Evolutionary conservation across 2,113 vertebrate genomes (phyloP).

Genomic region (Poeciliopsis turrubarensis): DNA sequence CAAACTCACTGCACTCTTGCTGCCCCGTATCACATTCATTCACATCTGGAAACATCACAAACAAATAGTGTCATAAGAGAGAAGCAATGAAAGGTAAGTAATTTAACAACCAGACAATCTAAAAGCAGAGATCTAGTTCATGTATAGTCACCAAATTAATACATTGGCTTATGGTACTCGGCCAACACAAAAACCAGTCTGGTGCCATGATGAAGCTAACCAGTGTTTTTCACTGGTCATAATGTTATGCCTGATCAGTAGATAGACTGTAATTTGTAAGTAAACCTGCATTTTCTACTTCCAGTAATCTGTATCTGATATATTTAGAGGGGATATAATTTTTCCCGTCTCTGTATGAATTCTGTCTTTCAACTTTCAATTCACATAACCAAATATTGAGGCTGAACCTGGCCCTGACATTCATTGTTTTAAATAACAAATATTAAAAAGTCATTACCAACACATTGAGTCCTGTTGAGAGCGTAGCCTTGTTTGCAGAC

Average conservation of each 20-base stretch:
- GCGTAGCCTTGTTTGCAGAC: constrained; percentile 78
- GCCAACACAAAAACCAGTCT: neutral
- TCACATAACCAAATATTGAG: no score
- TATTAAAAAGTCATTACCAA: constrained; percentile 65
- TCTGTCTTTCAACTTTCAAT: no score
- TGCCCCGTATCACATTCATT: constrained; percentile 77
- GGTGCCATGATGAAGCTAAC: neutral
- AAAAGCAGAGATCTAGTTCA: neutral
- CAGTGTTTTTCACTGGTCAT: neutral
- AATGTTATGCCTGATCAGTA: neutral
- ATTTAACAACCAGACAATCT: neutral
- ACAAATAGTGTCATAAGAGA: neutral
- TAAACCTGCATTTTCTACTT: no score
- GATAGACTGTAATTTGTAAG: no score
- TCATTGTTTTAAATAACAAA: neutral
- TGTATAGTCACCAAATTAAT: neutral
- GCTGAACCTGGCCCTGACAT: neutral
- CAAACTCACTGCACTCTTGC: constrained; percentile 78
- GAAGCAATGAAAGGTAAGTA: neutral
- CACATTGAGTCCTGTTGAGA: constrained; percentile 68
- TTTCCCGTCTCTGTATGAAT: no score
- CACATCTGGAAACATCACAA: constrained; percentile 68
- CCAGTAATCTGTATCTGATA: no score
- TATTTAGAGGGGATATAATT: no score
- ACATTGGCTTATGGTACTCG: neutral